Conservation (phyloP, 2,113 vertebrate genomes). For the Mesembrinibis cayennensis region DNA sequence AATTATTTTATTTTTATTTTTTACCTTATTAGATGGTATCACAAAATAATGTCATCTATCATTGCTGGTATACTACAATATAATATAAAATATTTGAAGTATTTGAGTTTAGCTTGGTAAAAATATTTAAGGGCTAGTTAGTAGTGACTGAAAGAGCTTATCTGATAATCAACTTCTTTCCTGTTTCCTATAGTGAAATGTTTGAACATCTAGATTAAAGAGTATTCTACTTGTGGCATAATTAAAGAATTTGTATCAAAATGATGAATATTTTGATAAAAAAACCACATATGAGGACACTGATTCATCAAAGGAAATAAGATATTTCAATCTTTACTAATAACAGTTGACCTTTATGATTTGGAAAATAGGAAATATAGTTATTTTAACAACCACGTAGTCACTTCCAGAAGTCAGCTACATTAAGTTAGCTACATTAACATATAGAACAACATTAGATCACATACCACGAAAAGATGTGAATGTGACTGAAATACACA, state of each 20-base stretch:
- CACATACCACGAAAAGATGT: neutral
- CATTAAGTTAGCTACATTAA: neutral
- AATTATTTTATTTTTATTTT: neutral
- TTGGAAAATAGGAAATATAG: neutral
- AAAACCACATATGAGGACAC: neutral
- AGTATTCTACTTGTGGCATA: neutral
- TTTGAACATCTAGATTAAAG: neutral
- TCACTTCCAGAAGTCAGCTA: neutral
- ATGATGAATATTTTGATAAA: neutral
- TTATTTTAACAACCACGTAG: neutral
- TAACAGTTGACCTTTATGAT: neutral
- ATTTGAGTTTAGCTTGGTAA: neutral
- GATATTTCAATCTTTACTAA: neutral
- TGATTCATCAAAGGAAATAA: neutral
- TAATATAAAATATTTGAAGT: neutral
- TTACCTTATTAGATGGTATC: neutral
- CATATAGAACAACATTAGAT: neutral
- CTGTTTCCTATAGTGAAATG: neutral
- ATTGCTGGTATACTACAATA: neutral
- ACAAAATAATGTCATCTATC: neutral
- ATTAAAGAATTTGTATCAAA: conserved; percentile 6
- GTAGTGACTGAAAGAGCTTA: neutral
- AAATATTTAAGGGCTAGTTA: neutral
- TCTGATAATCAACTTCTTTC: neutral
- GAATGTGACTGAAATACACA: neutral